Conservation (phyloP, 2,797 vertebrate genomes). For the Okamejei kenojei region DNA sequence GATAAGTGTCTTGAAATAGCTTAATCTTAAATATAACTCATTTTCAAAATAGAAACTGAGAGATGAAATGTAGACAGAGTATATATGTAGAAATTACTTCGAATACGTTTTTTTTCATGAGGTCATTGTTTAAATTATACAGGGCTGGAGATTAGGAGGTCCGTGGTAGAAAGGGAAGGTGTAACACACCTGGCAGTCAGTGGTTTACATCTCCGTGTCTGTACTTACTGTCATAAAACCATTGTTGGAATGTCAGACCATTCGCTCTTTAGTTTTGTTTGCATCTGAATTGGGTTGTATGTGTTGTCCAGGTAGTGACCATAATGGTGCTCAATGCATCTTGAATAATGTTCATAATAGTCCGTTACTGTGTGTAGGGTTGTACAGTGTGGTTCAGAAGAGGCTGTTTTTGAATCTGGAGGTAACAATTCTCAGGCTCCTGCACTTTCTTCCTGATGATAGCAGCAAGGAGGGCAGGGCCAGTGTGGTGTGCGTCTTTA, state of each 20-base stretch:
- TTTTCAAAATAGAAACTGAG: not conserved
- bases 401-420: too few relatives aligned
- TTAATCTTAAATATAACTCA: not conserved
- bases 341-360: too few relatives aligned
- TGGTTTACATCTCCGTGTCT: not conserved
- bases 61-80: not conserved
- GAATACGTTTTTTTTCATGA: not conserved
- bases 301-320: not conserved
- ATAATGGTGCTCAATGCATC: too few relatives aligned
- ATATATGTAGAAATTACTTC: not conserved
- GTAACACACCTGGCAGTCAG: not conserved
- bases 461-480: too few relatives aligned
- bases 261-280: not conserved
- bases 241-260: not conserved
- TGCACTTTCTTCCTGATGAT: too few relatives aligned
- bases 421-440: too few relatives aligned
- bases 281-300: not conserved
- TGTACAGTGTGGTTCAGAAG: too few relatives aligned
- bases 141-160: not conserved
- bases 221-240: not conserved
- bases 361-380: too few relatives aligned
- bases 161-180: not conserved
- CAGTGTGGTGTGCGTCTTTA: too few relatives aligned
- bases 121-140: not conserved
- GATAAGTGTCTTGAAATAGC: not conserved